Evolutionary conservation across 2,888 invertebrate genomes (phyloP), one percentile per base, ranked within the genome.

Genomic region (Orchesella flavescens): DNA sequence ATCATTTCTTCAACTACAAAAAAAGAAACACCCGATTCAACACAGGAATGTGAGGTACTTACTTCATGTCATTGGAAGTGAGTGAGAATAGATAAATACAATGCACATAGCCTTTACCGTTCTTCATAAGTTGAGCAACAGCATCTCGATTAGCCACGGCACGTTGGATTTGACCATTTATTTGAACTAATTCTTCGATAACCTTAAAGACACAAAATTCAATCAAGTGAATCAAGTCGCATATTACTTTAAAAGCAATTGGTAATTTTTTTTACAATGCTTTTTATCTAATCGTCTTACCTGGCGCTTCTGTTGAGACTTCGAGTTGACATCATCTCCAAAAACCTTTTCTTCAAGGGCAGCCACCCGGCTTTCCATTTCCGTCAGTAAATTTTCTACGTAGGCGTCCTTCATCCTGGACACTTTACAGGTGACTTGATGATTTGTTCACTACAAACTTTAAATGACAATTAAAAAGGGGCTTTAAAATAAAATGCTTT

Each of bases 141-240:
- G 74, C 82, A 49, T 87, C 87, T n/a, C 88, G 79, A 68, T 85
- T 88, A 0, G 85, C 84, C 2, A 88, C 86, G 4, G 86, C 84
- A 9, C 88, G 74, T n/a, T 86, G 84, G 23, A 88, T 86, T 74
- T 88, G 88, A 10, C 87, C 84, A 79, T 87, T 88, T 17, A 88
- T 84, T 65, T 88, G 88, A n/a, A 84, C 84, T 4, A 87, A 66
- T 80, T 88, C 88, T 10, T 87, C 87, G 1, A 87, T 72, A 3
- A 87, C 85, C 88, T 88, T 4, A 72, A 65, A 19, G 43, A 68
- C 9, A 44, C 5, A 23, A 34, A 34, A 34, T 63, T 55, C 23
- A 55, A 13, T 59, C 17, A 63, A 21, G 17, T 9, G 21, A 21
- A 10, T 61, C 61, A 61, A 61, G 21, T 61, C 5, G 9, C 55